Conservation (phyloP, 2,797 vertebrate genomes). For the Gymnothorax javanicus region DNA sequence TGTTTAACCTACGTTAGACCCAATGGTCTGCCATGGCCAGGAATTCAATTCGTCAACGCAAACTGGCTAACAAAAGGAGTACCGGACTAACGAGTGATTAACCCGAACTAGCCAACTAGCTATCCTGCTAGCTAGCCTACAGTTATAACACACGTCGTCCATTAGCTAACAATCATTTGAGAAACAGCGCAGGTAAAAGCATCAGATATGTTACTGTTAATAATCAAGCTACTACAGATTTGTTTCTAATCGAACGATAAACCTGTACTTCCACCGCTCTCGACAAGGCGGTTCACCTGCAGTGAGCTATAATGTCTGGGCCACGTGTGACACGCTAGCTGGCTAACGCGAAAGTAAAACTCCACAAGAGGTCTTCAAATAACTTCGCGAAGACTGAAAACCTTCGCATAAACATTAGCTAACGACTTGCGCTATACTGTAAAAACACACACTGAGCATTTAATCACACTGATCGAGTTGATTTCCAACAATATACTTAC, state of each 20-base stretch:
- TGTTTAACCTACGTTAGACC: too few species aligned
- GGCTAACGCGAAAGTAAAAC: not conserved
- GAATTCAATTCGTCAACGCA: too few species aligned
- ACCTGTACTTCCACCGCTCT: not conserved
- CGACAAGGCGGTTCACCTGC: not conserved
- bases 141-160: not conserved
- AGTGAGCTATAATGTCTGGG: not conserved
- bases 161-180: not conserved
- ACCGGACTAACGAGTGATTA: too few species aligned
- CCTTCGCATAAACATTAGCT: not conserved
- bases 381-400: not conserved
- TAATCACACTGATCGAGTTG: not conserved
- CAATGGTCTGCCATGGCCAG: too few species aligned
- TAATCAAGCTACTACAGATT: not conserved
- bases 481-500: constrained; percentile 62
- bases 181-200: not conserved
- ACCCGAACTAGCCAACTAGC: not conserved
- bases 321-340: not conserved
- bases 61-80: too few species aligned
- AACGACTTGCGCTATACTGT: not conserved
- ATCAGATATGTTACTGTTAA: not conserved
- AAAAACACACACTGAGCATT: not conserved
- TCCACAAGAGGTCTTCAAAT: not conserved
- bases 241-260: not conserved
- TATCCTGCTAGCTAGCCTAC: not conserved